Evolutionary conservation across 2,797 vertebrate genomes (phyloP), one percentile per base, ranked within the genome.

Genomic region (Xenentodon cancila): DNA sequence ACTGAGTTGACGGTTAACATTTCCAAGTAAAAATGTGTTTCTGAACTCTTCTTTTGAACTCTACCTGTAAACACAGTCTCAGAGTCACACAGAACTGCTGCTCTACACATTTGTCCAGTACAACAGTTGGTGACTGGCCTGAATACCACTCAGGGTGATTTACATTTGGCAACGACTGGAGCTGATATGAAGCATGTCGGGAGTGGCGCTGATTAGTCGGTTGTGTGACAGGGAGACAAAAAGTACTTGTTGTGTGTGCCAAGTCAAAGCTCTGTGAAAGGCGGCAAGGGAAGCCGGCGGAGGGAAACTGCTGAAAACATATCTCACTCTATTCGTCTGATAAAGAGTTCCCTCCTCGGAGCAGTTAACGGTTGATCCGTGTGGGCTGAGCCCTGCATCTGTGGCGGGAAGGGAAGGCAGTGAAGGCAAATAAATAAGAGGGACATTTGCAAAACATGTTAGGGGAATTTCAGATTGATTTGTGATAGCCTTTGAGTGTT

Each of bases 361-460:
- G 64, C 78, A 27, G 81, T 89, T 86, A 84, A 85, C 75, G 42
- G 86, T 87, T 87, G 59, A 80, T 71, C 19, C 0, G 59, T 67
- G 61, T 58, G 72, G 53, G 61, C 47, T 1, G 3, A 43, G 51
- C 53, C 12, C n/a, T 44, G 13, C 42, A n/a, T 64, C 42, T 1
- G 44, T 20, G 50, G 22, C 53, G 32, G 25, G 44, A 59, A 27
- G 25, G 30, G 18, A 66, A 25, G 25, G 25, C 25, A 25, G 25
- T 37, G 9, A 4, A 37, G 9, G 49, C 18, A 50, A 40, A 48
- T 58, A 49, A 43, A 49, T 17, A 3, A 42, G 20, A 21, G 21
- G 62, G 68, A 40, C 67, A 72, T 83, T 69, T 76, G 54, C 53
- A 69, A 61, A 77, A 58, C 50, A 27, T 48, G 76, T 70, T 17